Conservation (phyloP, 1,140 invertebrate genomes). For the Rhagoletis pomonella region DNA sequence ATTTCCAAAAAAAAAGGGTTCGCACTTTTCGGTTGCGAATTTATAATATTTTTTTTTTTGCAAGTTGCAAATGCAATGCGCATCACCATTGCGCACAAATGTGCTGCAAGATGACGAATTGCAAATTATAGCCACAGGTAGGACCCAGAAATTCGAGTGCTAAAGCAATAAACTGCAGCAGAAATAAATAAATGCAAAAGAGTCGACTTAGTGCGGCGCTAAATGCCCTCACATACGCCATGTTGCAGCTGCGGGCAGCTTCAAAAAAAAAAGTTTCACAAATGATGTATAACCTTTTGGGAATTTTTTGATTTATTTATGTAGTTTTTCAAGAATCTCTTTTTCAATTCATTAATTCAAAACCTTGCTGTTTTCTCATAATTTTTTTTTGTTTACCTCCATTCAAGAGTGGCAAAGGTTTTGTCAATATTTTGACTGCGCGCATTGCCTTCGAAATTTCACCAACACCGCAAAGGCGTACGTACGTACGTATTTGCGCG, state of each 20-base stretch:
- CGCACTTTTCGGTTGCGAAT: not conserved
- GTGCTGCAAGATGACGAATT: slow-evolving; percentile 30
- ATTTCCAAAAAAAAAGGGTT: not conserved
- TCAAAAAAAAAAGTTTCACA: too few species aligned
- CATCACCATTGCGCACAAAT: not conserved
- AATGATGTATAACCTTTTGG: too few species aligned
- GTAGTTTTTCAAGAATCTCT: too few species aligned
- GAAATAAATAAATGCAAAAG: not conserved
- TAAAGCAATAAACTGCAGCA: not conserved
- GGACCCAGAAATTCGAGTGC: too few species aligned
- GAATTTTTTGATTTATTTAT: too few species aligned
- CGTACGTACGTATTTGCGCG: not conserved
- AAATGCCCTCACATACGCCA: too few species aligned
- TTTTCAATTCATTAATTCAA: too few species aligned
- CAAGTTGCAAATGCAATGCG: not conserved
- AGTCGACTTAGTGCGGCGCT: too few species aligned
- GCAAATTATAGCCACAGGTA: slow-evolving; percentile 33
- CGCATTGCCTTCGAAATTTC: not conserved
- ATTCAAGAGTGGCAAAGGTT: not conserved
- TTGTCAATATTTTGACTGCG: slow-evolving; percentile 53
- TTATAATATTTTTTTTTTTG: not conserved
- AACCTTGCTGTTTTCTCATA: too few species aligned
- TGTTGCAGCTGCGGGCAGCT: too few species aligned
- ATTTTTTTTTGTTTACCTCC: not conserved
- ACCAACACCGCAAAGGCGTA: not conserved